Evolutionary conservation across 2,113 vertebrate genomes (phyloP), one percentile per base, ranked within the genome.

Genomic region (Nothocercus nigrocapillus): DNA sequence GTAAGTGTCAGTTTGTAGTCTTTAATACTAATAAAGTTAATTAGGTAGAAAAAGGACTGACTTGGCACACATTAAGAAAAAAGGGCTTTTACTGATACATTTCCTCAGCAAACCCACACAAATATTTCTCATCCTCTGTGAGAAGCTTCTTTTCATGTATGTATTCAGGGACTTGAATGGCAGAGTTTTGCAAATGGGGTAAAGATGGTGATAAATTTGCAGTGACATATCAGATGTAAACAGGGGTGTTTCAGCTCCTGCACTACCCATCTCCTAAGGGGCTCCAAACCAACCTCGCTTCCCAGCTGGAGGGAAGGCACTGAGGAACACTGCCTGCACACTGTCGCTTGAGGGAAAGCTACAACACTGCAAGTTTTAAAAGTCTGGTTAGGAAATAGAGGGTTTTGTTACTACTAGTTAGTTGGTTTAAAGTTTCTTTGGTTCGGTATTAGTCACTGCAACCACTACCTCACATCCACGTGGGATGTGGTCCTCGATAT

Each of bases 1-100:
- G 38, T 32, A 74, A 82, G n/a, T 34, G 10, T 7, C 87, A 69
- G 25, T 54, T 76, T 81, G 58, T 58, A 90, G 51, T 83, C 79
- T 82, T 94, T 87, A 88, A 89, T 63, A 85, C 77, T 93, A 91
- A 93, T 83, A 72, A 93, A 95, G 74, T 73, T 85, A 95, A 93
- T 79, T 89, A 90, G 67, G 58, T 63, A 93, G 54, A 63, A 82
- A 85, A 83, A 70, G 34, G 15, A 47, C 79, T 53, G 58, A 54
- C 4, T 61, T 58, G 13, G 20, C 81, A n/a, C 47, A 53, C 13
- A 63, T 70, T 44, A 84, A 42, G 5, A 11, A 82, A 82, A 64
- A 42, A 7, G 49, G 19, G 22, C 32, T 18, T 53, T 73, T 11
- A 49, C 25, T 64, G 21, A 45, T 76, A 25, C 51, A 68, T 83